A percentile compares a stretch with the other conserved stretches of the same genome.
phyloP scores from a whole-genome alignment of 2,113 vertebrate genomes.

The Petrocephalus microphthalmus region DNA sequence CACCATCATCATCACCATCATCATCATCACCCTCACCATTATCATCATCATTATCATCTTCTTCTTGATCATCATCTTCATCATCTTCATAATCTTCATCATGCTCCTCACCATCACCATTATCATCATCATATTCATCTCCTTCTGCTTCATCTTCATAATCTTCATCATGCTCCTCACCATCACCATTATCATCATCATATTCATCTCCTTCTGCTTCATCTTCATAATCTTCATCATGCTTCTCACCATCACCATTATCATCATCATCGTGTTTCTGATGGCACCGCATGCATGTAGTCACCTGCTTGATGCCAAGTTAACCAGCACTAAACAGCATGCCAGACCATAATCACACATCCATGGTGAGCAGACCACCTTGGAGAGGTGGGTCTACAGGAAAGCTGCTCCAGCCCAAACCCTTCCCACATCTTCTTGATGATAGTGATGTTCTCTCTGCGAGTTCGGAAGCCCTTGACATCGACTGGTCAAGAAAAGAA shows the following conservation, averaged over 20 bases:
- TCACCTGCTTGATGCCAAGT: not conserved
- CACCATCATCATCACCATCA: not conserved
- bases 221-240: not conserved
- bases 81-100: not conserved
- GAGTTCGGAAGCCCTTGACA: not conserved
- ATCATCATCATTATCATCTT: not conserved
- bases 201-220: not conserved
- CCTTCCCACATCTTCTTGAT: not conserved
- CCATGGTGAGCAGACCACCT: not conserved
- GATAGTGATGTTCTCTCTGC: not conserved
- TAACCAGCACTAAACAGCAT: not conserved
- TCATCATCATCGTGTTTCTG: not conserved
- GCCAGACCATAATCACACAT: not conserved
- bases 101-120: not conserved
- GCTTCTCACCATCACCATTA: too few species aligned
- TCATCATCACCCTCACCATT: not conserved
- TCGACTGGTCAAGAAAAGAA: not conserved
- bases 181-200: not conserved
- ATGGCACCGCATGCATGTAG: not conserved
- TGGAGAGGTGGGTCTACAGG: not conserved
- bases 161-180: not conserved
- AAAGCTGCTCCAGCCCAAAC: not conserved
- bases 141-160: not conserved
- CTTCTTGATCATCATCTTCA: not conserved
- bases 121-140: not conserved